phyloP scores from a whole-genome alignment of 2,888 invertebrate genomes.

The Nasonovia ribisnigri region DNA sequence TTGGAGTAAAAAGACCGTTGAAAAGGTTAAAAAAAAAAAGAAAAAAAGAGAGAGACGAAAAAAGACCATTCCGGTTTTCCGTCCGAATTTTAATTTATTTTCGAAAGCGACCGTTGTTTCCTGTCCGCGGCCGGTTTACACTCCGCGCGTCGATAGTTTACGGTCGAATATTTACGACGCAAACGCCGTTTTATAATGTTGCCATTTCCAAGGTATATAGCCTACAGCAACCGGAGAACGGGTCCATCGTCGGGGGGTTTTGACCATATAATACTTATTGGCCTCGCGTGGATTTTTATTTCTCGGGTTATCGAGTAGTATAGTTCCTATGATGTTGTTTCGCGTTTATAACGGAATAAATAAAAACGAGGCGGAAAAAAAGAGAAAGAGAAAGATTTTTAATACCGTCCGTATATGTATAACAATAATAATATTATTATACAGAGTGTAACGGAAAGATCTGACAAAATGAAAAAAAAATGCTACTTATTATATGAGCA shows the following conservation, averaged over 20 bases:
- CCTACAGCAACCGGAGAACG: not conserved
- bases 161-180: conserved; percentile 58
- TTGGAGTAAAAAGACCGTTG: conserved; percentile 56
- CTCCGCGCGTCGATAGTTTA: conserved; percentile 41
- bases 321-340: conserved; percentile 19
- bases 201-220: conserved; percentile 19
- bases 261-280: conserved; percentile 43
- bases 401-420: not conserved
- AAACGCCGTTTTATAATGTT: conserved; percentile 49
- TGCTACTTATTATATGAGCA: not conserved
- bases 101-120: conserved; percentile 61
- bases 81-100: conserved; percentile 60
- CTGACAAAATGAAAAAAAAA: too few species aligned
- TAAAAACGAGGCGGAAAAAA: not conserved
- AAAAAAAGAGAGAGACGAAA: conserved; percentile 34
- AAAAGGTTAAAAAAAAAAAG: conserved; percentile 43
- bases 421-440: not conserved
- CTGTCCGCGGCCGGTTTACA: conserved; percentile 57
- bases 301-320: conserved; percentile 9
- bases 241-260: conserved; percentile 1
- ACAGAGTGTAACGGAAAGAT: too few species aligned
- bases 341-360: not conserved
- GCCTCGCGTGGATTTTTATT: conserved; percentile 31
- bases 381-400: not conserved
- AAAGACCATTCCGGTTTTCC: conserved; percentile 42